Evolutionary conservation across 2,797 vertebrate genomes (phyloP), one percentile per base, ranked within the genome.

Genomic region (Lutjanus argentimaculatus): DNA sequence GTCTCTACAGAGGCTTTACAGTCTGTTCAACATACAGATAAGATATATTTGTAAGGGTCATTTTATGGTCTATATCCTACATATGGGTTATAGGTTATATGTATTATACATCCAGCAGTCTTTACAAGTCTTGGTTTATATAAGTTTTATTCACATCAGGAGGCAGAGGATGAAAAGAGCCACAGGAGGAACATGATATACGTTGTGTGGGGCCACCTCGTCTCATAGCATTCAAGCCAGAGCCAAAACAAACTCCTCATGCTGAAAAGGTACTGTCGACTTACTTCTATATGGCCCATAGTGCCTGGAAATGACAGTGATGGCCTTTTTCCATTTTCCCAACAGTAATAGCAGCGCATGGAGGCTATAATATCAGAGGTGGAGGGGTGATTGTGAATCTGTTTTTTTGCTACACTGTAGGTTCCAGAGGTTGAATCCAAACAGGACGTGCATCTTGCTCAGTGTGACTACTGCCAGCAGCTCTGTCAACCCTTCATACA

Each of bases 331-430:
- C 30, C 89, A 88, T 90, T 79, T 88, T 61, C 76, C 72, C 79
- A 49, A 15, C 86, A 85, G 83, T 91, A 89, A 89, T 87, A 90
- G 78, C 85, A 77, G 67, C 36, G 56, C 86, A 83, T 80, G 83
- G 74, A 79, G 74, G 72, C 82, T 87, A 79, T 92, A 90, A 91
- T 87, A 91, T 91, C 76, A 83, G 71, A 86, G 86, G 85, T 85
- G 81, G 75, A 78, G 72, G 83, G 85, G 82, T 91, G 84, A 91
- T 88, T 77, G 82, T 83, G 78, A 91, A 83, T 90, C 49, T 77
- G 75, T 72, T 90, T 82, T 82, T 85, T 66, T 67, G 77, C 75
- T 71, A 45, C 70, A 43, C 76, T 85, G 53, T 77, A 90, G 83
- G 78, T 86, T 85, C 70, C 85, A 79, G 76, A 75, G 77, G 79